phyloP scores from a whole-genome alignment of 2,888 invertebrate species.

The Graphium colonna region DNA sequence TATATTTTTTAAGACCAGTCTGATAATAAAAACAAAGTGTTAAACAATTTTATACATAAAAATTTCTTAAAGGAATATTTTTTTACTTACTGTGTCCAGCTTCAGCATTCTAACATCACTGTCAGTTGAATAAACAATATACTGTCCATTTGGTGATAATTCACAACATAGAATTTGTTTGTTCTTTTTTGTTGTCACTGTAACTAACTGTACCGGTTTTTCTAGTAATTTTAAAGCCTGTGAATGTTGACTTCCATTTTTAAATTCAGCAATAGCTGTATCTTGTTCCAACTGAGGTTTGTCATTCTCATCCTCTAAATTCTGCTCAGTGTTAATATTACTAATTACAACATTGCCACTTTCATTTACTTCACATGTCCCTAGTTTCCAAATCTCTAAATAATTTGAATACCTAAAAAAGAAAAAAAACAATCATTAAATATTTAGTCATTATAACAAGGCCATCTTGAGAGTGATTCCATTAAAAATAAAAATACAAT shows the following conservation, averaged over 20 bases:
- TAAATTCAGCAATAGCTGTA: constrained; percentile 44
- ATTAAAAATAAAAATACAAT: too few relatives aligned
- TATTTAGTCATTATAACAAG: too few relatives aligned
- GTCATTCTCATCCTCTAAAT: constrained; percentile 31
- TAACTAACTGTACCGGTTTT: constrained; percentile 84
- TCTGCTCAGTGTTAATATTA: constrained; percentile 34
- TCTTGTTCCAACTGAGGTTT: constrained; percentile 50
- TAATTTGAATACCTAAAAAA: constrained; percentile 72
- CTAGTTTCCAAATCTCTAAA: constrained; percentile 76
- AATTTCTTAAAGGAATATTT: background rate
- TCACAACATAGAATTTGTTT: constrained; percentile 86
- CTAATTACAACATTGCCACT: constrained; percentile 74
- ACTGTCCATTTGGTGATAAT: constrained; percentile 85
- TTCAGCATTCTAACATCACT: constrained; percentile 83
- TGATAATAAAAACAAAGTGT: background rate
- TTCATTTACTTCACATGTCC: constrained; percentile 74
- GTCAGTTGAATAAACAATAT: constrained; percentile 88
- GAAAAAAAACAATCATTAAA: background rate
- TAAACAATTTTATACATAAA: background rate
- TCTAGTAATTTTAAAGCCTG: constrained; percentile 60
- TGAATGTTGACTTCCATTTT: constrained; percentile 36
- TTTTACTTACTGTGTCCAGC: constrained; percentile 76
- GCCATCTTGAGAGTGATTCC: too few relatives aligned
- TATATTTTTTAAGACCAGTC: background rate
- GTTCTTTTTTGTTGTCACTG: constrained; percentile 82